Evolutionary conservation across 2,888 invertebrate species (phyloP).

Genomic region (Plusia festucae): DNA sequence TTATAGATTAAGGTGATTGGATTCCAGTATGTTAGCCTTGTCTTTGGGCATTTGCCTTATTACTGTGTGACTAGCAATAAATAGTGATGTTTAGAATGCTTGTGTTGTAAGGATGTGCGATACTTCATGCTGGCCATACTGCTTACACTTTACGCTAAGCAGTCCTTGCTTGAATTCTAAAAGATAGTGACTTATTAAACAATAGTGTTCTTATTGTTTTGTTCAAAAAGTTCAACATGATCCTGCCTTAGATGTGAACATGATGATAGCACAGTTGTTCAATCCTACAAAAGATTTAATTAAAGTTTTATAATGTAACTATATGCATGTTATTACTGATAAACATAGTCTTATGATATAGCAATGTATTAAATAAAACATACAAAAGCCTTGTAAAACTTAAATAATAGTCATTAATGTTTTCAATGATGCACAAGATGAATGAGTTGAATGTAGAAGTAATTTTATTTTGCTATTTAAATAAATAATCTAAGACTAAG

Average conservation of each 20-base stretch:
- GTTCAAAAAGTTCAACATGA: conserved; percentile 11
- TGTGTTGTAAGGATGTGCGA: neutral
- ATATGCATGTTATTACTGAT: conserved; percentile 61
- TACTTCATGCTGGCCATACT: too few relatives aligned
- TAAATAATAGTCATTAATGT: conserved; percentile 55
- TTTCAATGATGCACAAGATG: conserved; percentile 47
- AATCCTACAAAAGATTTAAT: conserved; percentile 9
- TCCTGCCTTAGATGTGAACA: conserved; percentile 13
- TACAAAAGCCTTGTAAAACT: conserved; percentile 49
- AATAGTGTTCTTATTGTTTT: conserved; percentile 13
- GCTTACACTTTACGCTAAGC: conserved; percentile 12
- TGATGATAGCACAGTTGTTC: conserved; percentile 13
- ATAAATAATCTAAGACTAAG: conserved; percentile 63
- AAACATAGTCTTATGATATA: conserved; percentile 41
- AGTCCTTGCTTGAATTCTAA: conserved; percentile 51
- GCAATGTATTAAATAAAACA: conserved; percentile 25
- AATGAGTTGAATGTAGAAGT: conserved; percentile 58
- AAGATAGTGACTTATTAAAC: conserved; percentile 18
- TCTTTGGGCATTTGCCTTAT: conserved; percentile 2
- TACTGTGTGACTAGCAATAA: conserved; percentile 1
- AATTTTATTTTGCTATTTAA: conserved; percentile 68
- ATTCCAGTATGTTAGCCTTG: conserved; percentile 2
- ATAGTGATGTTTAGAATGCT: neutral
- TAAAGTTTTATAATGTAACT: conserved; percentile 21
- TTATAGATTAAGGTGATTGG: neutral